Conservation (phyloP, 2,888 invertebrate species). For the Diarsia dahlii region DNA sequence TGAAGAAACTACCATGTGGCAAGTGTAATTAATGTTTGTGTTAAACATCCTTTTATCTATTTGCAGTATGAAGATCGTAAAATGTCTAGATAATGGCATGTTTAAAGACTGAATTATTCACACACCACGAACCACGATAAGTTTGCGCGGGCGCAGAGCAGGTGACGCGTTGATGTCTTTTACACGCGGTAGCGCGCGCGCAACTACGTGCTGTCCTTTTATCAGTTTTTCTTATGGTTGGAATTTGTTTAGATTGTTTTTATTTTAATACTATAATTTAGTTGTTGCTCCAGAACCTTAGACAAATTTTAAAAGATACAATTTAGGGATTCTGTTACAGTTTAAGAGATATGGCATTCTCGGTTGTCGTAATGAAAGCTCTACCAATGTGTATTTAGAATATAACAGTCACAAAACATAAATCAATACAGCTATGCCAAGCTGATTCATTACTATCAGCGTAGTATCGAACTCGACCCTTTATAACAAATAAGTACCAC, state of each 20-base stretch:
- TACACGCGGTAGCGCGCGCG: slow-evolving; percentile 32
- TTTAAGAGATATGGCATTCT: neutral
- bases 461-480: neutral
- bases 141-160: slow-evolving; percentile 58
- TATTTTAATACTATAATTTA: too few species aligned
- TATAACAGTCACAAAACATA: neutral
- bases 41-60: slow-evolving; percentile 45
- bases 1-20: slow-evolving; percentile 19
- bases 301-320: neutral
- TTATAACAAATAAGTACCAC: neutral
- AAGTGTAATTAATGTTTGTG: slow-evolving; percentile 23
- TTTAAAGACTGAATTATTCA: slow-evolving; percentile 45
- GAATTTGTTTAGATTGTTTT: neutral
- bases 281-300: neutral
- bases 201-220: slow-evolving; percentile 10
- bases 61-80: slow-evolving; percentile 24
- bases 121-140: slow-evolving; percentile 4
- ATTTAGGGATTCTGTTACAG: neutral
- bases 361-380: neutral
- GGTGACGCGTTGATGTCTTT: slow-evolving; percentile 74
- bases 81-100: slow-evolving; percentile 36
- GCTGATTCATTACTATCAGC: slow-evolving; percentile 4
- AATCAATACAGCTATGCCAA: slow-evolving; percentile 4
- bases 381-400: neutral
- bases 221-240: slow-evolving; percentile 1